These are phyloP conservation scores for Rhombomys opimus DNA, from an alignment of 2,113 vertebrate genomes.

Conservation along the genomic window DNA sequence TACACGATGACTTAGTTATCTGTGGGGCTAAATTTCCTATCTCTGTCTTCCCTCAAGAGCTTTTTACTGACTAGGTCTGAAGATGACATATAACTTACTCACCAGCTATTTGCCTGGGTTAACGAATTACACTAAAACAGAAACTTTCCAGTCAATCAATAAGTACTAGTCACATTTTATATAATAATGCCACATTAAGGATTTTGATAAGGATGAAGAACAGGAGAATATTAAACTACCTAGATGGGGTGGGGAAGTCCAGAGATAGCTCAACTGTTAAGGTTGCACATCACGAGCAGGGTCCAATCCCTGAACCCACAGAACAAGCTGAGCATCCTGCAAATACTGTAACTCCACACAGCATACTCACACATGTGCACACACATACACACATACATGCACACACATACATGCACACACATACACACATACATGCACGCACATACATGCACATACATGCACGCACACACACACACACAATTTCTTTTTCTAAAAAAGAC, in stretches of 20 bases:
- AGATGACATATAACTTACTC: neutral
- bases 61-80: neutral
- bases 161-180: neutral
- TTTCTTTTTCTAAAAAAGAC: neutral
- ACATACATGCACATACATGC: neutral
- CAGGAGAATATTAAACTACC: neutral
- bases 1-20: no score
- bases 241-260: neutral
- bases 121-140: neutral
- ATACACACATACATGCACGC: neutral
- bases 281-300: neutral
- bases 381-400: neutral
- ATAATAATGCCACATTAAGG: neutral
- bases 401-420: neutral
- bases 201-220: conserved; percentile 8
- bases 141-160: neutral
- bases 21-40: neutral
- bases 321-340: neutral
- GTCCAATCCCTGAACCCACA: neutral
- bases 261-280: no score
- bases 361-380: neutral
- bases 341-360: neutral
- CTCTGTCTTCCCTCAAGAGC: neutral
- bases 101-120: neutral
- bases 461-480: neutral